A percentile compares a stretch with the other conserved stretches of the same genome.
These are phyloP conservation scores for Brachyistius frenatus DNA, from an alignment of 2,113 vertebrate species.

Conservation along the genomic window DNA sequence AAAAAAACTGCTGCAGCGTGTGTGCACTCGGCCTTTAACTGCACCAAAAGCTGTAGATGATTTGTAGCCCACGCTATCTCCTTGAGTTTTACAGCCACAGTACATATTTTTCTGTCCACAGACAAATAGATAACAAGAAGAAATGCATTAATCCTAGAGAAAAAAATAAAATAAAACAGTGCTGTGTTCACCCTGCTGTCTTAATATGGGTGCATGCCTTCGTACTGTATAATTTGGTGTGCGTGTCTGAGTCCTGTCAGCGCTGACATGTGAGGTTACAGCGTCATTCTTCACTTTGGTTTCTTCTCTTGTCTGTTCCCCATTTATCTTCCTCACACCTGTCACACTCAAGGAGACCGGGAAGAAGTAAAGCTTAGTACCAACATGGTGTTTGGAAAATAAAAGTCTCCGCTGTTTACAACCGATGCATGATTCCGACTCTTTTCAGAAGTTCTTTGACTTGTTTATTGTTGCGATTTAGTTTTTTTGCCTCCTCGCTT, in stretches of 20 bases:
- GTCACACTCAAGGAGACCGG: slow-evolving; percentile 71
- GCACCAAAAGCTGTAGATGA: slow-evolving; percentile 63
- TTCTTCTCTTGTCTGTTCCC: slow-evolving; percentile 33
- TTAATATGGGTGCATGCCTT: not conserved
- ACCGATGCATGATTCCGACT: slow-evolving; percentile 20
- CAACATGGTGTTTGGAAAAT: slow-evolving; percentile 47
- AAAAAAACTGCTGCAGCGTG: slow-evolving; percentile 12
- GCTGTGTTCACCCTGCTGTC: not conserved
- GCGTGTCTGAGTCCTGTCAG: slow-evolving; percentile 16
- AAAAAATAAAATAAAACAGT: slow-evolving; percentile 2
- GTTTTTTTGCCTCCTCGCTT: not conserved
- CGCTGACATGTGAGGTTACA: slow-evolving; percentile 34
- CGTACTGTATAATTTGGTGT: not conserved
- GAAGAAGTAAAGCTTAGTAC: slow-evolving; percentile 49
- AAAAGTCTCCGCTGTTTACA: slow-evolving; percentile 59
- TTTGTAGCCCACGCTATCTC: slow-evolving; percentile 67
- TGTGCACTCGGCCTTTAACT: slow-evolving; percentile 55
- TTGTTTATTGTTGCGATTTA: slow-evolving; percentile 56
- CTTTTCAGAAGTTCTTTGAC: slow-evolving; percentile 50
- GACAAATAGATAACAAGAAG: slow-evolving; percentile 62
- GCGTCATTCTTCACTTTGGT: slow-evolving; percentile 56
- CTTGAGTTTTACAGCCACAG: slow-evolving; percentile 63
- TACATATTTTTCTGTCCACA: slow-evolving; percentile 70
- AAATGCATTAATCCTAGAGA: slow-evolving; percentile 45
- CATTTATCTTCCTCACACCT: slow-evolving; percentile 61